Conservation (phyloP, 2,113 vertebrate genomes). For the Amphiprion percula region DNA sequence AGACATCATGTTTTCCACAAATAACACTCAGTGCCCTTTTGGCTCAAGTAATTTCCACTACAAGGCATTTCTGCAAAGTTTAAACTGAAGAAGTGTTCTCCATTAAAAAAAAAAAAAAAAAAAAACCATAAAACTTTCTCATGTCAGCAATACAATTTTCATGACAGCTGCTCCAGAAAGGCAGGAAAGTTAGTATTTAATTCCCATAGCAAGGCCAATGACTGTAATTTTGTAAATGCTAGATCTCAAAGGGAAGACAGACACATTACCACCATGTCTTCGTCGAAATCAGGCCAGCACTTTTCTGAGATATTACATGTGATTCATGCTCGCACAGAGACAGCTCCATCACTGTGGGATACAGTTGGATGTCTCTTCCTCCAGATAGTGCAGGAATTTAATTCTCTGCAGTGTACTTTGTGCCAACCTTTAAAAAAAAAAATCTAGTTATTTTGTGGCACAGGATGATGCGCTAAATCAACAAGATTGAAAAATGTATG, state of each 20-base stretch:
- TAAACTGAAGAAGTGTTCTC: slow-evolving; percentile 1
- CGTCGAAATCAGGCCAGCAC: slow-evolving; percentile 46
- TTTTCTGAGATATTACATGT: slow-evolving; percentile 39
- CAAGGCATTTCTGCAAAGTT: slow-evolving; percentile 5
- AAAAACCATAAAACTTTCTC: background rate
- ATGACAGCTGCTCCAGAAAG: slow-evolving; percentile 18
- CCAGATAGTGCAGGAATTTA: slow-evolving; percentile 41
- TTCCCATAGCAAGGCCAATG: slow-evolving; percentile 37
- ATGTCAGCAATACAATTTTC: slow-evolving; percentile 5
- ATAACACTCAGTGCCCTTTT: background rate
- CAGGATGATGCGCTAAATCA: slow-evolving; percentile 38
- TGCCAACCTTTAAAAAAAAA: slow-evolving; percentile 28
- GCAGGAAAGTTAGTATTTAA: slow-evolving; percentile 40
- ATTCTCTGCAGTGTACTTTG: slow-evolving; percentile 33
- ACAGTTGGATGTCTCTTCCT: slow-evolving; percentile 25
- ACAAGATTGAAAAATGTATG: slow-evolving; percentile 49
- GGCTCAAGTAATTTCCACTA: background rate
- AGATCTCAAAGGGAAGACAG: slow-evolving; percentile 29
- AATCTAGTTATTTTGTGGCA: slow-evolving; percentile 31
- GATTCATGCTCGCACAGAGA: slow-evolving; percentile 45
- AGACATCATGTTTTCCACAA: slow-evolving; percentile 8
- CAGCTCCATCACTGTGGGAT: slow-evolving; percentile 33
- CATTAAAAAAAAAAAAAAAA: background rate
- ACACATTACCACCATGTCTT: slow-evolving; percentile 37
- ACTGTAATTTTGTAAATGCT: slow-evolving; percentile 51